phyloP scores from a whole-genome alignment of 2,888 invertebrate genomes.

The Junonia oenone region DNA sequence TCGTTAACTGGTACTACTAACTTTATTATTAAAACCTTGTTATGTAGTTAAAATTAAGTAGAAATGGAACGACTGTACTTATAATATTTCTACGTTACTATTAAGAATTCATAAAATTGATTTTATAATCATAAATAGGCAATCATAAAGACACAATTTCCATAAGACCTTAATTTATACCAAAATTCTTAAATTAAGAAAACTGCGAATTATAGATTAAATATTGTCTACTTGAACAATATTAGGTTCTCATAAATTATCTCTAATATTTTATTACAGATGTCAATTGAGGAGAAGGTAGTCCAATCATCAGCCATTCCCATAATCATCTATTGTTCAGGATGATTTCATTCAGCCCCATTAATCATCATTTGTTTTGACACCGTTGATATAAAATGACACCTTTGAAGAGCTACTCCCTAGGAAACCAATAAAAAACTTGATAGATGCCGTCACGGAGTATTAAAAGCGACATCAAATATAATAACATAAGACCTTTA shows the following conservation, averaged over 20 bases:
- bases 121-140: no score
- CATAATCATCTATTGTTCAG: slow-evolving; percentile 12
- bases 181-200: no score
- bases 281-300: background rate
- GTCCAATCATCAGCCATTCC: background rate
- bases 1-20: background rate
- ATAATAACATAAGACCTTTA: no score
- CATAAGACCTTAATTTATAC: no score
- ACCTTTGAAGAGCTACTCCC: slow-evolving; percentile 5
- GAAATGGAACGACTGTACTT: background rate
- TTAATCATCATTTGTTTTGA: slow-evolving; percentile 28
- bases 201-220: no score
- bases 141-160: no score
- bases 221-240: background rate
- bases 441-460: no score
- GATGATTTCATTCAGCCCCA: slow-evolving; percentile 22
- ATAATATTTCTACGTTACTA: background rate
- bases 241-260: background rate
- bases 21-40: background rate
- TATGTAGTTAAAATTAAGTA: background rate
- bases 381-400: slow-evolving; percentile 3
- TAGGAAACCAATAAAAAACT: no score
- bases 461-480: no score
- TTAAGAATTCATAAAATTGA: no score
- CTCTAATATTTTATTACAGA: background rate